Evolutionary conservation across 2,888 invertebrate genomes (phyloP).

Genomic region (Siphonodentalium dalli): DNA sequence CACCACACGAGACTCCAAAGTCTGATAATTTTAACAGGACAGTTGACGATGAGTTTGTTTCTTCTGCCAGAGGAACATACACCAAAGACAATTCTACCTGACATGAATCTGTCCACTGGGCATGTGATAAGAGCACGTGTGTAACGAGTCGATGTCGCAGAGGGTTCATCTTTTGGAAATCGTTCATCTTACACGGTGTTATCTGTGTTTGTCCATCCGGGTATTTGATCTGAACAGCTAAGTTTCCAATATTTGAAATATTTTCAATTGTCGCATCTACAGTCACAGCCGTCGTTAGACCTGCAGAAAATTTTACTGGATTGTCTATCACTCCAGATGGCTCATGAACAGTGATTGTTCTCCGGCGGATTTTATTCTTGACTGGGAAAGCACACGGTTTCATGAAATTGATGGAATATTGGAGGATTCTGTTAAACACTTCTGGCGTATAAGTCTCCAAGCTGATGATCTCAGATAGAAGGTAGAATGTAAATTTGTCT

Average conservation of each 20-base stretch:
- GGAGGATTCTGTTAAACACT: conserved; percentile 41
- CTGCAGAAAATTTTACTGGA: conserved; percentile 90
- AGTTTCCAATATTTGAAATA: conserved; percentile 75
- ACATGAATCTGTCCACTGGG: conserved; percentile 75
- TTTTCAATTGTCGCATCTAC: conserved; percentile 86
- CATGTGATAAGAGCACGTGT: conserved; percentile 87
- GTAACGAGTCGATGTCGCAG: conserved; percentile 75
- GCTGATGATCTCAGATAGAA: conserved; percentile 73
- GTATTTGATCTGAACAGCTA: conserved; percentile 81
- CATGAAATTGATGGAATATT: conserved; percentile 42
- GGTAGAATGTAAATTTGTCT: conserved; percentile 81
- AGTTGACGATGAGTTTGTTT: too few species aligned
- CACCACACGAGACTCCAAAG: too few species aligned
- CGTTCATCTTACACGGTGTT: conserved; percentile 79
- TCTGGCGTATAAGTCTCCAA: conserved; percentile 49
- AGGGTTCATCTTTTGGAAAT: conserved; percentile 71
- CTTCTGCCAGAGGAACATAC: too few species aligned
- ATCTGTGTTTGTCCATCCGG: conserved; percentile 90
- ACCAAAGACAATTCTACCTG: too few species aligned
- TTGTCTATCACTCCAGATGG: conserved; percentile 83
- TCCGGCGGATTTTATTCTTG: conserved; percentile 47
- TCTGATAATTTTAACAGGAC: too few species aligned
- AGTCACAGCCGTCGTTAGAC: conserved; percentile 85
- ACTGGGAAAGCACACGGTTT: conserved; percentile 35
- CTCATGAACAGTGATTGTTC: conserved; percentile 75